phyloP scores from a whole-genome alignment of 2,113 vertebrate genomes.

The Jaculus jaculus region DNA sequence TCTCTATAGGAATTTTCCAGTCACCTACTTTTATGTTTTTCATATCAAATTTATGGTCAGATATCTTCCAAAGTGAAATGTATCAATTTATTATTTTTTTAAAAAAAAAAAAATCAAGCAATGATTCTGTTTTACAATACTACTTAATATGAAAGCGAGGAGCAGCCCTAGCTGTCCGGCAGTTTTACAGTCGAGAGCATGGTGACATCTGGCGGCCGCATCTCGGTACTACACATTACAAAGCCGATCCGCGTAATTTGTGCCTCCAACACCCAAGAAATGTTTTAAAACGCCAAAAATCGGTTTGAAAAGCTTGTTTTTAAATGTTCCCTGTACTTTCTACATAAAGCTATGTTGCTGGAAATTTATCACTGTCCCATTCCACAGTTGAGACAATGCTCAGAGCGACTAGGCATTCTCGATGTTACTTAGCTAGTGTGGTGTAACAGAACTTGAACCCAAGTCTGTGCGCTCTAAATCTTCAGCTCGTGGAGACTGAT shows the following conservation, averaged over 20 bases:
- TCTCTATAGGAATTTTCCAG: neutral
- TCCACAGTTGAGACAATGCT: neutral
- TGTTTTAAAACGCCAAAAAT: neutral
- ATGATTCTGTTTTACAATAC: neutral
- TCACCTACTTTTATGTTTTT: neutral
- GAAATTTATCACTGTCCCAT: neutral
- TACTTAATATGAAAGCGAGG: neutral
- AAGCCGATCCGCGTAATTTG: neutral
- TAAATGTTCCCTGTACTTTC: neutral
- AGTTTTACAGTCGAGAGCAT: slow-evolving; percentile 57
- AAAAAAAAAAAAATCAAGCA: slow-evolving; percentile 22
- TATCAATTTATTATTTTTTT: neutral
- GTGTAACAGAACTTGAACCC: neutral
- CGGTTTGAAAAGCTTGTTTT: neutral
- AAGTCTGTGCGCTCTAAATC: neutral
- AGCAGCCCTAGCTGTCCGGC: neutral
- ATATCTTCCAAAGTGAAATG: neutral
- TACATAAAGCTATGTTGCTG: neutral
- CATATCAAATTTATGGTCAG: neutral
- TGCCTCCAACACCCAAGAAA: neutral
- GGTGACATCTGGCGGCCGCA: slow-evolving; percentile 82
- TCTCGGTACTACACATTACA: neutral
- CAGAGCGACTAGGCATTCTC: neutral
- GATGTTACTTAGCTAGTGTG: neutral
- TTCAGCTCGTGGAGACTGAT: neutral